Conservation (phyloP, 2,888 invertebrate genomes). For the Stenichneumon culpator region DNA sequence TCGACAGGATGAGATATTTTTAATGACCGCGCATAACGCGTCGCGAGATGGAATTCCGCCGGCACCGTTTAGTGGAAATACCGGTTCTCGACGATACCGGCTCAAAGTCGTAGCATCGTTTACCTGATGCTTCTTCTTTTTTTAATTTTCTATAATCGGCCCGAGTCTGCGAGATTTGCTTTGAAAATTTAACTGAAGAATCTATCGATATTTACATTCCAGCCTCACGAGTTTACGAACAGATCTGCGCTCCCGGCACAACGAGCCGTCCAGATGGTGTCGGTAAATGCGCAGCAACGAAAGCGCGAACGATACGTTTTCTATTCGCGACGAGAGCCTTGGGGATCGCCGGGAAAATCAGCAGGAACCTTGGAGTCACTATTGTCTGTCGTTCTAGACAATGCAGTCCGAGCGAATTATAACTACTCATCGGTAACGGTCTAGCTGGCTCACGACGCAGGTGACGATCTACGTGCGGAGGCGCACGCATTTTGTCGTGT, state of each 20-base stretch:
- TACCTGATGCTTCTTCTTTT: neutral
- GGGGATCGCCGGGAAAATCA: neutral
- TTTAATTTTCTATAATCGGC: too few species aligned
- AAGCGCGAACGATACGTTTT: neutral
- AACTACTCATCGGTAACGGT: neutral
- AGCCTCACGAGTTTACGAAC: neutral
- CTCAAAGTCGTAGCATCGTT: neutral
- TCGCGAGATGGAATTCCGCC: neutral
- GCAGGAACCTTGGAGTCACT: neutral
- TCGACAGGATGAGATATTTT: neutral
- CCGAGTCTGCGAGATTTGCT: too few species aligned
- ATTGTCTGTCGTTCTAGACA: neutral
- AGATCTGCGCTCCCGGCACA: neutral
- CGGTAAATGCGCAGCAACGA: too few species aligned
- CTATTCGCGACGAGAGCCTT: neutral
- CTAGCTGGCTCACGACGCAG: neutral
- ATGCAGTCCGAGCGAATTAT: neutral
- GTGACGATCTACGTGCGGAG: neutral
- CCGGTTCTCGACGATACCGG: constrained; percentile 27
- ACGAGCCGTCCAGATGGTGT: neutral
- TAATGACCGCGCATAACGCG: neutral
- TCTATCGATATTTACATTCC: neutral
- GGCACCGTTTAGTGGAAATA: constrained; percentile 23
- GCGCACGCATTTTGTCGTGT: neutral
- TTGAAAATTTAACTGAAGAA: neutral